phyloP scores from a whole-genome alignment of 2,888 invertebrate species.

The Eudasyphora cyanicolor region DNA sequence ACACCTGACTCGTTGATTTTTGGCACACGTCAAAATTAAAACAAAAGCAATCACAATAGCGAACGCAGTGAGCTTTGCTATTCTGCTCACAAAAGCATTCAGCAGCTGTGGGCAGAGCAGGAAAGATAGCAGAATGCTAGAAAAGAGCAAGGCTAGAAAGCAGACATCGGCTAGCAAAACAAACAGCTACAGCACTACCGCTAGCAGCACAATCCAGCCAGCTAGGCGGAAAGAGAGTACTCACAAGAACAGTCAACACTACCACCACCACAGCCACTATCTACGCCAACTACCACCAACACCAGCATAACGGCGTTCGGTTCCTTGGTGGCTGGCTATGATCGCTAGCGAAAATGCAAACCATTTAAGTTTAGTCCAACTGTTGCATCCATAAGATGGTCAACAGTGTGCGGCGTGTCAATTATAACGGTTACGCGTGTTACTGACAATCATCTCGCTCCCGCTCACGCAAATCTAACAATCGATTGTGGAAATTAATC shows the following conservation, averaged over 20 bases:
- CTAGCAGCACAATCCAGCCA: slow-evolving; percentile 6
- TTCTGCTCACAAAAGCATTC: neutral
- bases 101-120: neutral
- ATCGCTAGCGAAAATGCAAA: neutral
- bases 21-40: neutral
- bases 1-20: neutral
- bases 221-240: slow-evolving; percentile 29
- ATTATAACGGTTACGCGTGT: neutral
- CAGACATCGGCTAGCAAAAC: neutral
- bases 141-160: too few relatives aligned
- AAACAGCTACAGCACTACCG: neutral
- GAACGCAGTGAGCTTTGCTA: neutral
- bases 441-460: neutral
- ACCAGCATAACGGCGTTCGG: neutral
- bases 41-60: slow-evolving; percentile 10
- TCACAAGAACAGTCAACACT: neutral
- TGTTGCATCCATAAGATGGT: slow-evolving; percentile 56
- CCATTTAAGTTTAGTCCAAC: slow-evolving; percentile 56
- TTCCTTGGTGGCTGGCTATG: neutral
- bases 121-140: neutral
- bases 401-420: slow-evolving; percentile 43
- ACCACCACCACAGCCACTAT: neutral
- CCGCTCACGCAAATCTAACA: too few relatives aligned
- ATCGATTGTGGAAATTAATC: too few relatives aligned
- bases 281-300: neutral